phyloP scores from a whole-genome alignment of 2,113 vertebrate genomes.

The Phasianus colchicus region DNA sequence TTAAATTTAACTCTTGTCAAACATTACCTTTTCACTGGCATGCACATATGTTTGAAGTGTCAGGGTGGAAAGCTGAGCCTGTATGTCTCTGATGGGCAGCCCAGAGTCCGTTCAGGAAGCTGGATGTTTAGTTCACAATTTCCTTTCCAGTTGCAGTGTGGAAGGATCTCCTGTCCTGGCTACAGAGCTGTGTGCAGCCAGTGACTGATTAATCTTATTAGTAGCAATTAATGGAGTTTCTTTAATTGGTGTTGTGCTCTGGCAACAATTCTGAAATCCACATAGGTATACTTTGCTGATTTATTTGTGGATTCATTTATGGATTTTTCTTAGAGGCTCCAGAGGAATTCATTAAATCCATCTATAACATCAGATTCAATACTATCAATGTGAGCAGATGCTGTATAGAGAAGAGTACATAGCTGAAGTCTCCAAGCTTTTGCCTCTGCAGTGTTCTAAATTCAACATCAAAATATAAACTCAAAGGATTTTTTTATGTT shows the following conservation, averaged over 20 bases:
- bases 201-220: not conserved
- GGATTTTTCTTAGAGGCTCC: not conserved
- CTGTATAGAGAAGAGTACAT: not conserved
- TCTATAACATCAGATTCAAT: not conserved
- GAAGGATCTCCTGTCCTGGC: not conserved
- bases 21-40: not conserved
- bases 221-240: not conserved
- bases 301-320: not conserved
- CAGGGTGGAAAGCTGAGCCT: not conserved
- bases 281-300: not conserved
- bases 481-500: not conserved
- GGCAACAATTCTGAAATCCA: constrained; percentile 4
- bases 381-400: not conserved
- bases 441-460: not conserved
- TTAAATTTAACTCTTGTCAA: not conserved
- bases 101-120: not conserved
- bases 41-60: not conserved
- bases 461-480: not conserved
- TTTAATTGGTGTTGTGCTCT: not conserved
- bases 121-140: not conserved
- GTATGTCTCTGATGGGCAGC: not conserved
- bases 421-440: not conserved
- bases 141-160: not conserved
- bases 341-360: not conserved
- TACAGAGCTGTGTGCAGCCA: not conserved